Evolutionary conservation across 2,888 invertebrate genomes (phyloP).

Genomic region (Machimus atricapillus): DNA sequence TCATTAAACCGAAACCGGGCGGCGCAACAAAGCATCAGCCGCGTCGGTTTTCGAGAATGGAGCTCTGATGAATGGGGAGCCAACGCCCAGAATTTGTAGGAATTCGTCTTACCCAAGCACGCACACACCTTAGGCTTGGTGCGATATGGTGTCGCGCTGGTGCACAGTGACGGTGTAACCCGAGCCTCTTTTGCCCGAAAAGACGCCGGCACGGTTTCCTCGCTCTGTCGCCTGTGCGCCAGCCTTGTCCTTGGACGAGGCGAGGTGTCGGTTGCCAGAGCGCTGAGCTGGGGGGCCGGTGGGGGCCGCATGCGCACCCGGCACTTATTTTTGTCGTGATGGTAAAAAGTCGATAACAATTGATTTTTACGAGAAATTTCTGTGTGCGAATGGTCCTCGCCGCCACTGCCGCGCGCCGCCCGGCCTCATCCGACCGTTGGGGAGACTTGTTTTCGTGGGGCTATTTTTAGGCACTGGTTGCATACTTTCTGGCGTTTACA

Average conservation of each 20-base stretch:
- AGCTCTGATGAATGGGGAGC: slow-evolving; percentile 18
- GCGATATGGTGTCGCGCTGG: neutral
- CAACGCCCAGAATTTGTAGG: slow-evolving; percentile 32
- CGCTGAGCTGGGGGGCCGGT: neutral
- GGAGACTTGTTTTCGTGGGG: neutral
- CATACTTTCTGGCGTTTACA: slow-evolving; percentile 6
- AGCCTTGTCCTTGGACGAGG: neutral
- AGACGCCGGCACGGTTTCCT: neutral
- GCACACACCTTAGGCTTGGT: neutral
- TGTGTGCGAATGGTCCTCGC: neutral
- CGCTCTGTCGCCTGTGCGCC: neutral
- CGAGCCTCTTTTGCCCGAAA: slow-evolving; percentile 1
- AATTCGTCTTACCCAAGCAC: neutral
- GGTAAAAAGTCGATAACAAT: slow-evolving; percentile 29
- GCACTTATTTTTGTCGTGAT: neutral
- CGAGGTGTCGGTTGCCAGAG: neutral
- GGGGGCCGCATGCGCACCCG: neutral
- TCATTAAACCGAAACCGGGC: neutral
- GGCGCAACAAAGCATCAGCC: neutral
- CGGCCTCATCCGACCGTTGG: neutral
- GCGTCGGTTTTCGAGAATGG: neutral
- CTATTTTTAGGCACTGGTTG: slow-evolving; percentile 32
- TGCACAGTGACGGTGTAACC: neutral
- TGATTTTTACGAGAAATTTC: neutral
- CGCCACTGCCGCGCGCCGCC: neutral